These are phyloP conservation scores for Oscheius sp. DNA, from an alignment of 1,140 invertebrate species.

Conservation along the genomic window DNA sequence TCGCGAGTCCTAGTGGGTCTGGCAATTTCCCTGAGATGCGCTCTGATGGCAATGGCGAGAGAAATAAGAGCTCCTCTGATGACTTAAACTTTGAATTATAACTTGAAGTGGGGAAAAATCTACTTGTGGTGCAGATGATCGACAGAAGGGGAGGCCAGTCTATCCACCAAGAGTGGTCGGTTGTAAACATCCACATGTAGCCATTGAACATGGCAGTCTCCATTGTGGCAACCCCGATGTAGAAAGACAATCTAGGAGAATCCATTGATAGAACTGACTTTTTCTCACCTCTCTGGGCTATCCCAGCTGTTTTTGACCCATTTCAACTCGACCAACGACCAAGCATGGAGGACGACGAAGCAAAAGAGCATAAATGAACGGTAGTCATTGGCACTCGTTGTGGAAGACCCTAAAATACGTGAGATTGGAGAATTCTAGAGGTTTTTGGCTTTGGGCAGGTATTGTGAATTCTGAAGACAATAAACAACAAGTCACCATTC, in stretches of 20 bases:
- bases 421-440: too few species aligned
- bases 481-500: too few species aligned
- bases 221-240: slow-evolving; percentile 35
- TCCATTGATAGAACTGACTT: too few species aligned
- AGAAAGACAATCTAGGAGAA: slow-evolving; percentile 32
- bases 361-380: slow-evolving; percentile 20
- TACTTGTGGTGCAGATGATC: neutral
- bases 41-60: slow-evolving; percentile 21
- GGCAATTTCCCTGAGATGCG: slow-evolving; percentile 11
- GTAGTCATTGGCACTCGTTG: slow-evolving; percentile 15
- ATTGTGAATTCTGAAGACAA: too few species aligned
- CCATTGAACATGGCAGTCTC: slow-evolving; percentile 38
- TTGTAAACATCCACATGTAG: slow-evolving; percentile 36
- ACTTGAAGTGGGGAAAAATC: neutral
- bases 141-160: slow-evolving; percentile 5
- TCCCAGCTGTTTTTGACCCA: neutral
- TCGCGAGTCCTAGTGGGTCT: slow-evolving; percentile 26
- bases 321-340: slow-evolving; percentile 11
- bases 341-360: slow-evolving; percentile 12
- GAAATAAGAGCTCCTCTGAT: slow-evolving; percentile 16
- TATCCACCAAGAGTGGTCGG: slow-evolving; percentile 21
- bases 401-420: slow-evolving; percentile 1
- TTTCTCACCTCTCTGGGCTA: neutral
- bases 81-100: neutral
- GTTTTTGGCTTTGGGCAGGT: too few species aligned